Evolutionary conservation across 2,888 invertebrate genomes (phyloP), one percentile per base, ranked within the genome.

Genomic region (Alentia gelatinosa): DNA sequence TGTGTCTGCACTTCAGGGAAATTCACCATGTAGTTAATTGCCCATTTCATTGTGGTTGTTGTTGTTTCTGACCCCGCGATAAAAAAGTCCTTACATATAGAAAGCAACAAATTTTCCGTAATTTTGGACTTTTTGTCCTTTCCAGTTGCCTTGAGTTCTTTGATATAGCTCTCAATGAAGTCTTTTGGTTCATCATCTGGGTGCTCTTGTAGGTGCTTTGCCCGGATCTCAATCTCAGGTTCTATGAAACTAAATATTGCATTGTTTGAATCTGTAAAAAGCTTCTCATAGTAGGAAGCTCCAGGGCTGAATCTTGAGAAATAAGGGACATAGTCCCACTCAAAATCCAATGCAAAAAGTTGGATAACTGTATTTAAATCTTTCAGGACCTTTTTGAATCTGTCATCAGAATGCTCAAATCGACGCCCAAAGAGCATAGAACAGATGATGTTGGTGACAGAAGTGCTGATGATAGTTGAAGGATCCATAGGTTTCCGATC

Each of bases 361-460:
- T 3, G 37, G 12, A 88, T n/a, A 30, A 47, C n/a, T 1, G 30
- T 19, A 23, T 42, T 88, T 12, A 50, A 15, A 30, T 35, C 39
- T 15, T 83, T 23, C 0, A 83, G 23, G n/a, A 83, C 15, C 15
- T 19, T 9, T 5, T 30, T n/a, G 23, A 83, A 26, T 26, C 12
- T 19, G 4, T 63, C 33, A 37, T 89, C 75, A 4, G 30, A n/a
- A 39, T 74, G 74, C n/a, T 89, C 26, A 15, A 63, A 89, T 7
- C 68, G 26, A 9, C 40, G 23, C 1, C 74, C 89, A 75, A 89
- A 74, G 1, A 89, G 75, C 89, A 89, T 40, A 7, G 89, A 89
- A 26, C 89, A 68, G 26, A 89, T 89, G 26, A 89, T 89, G 75
- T 89, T 89, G 37, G n/a, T n/a, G 30, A 89, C 89, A 19, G 63